These are phyloP conservation scores for Clitarchus hookeri DNA, from an alignment of 2,888 invertebrate species.

Conservation along the genomic window DNA sequence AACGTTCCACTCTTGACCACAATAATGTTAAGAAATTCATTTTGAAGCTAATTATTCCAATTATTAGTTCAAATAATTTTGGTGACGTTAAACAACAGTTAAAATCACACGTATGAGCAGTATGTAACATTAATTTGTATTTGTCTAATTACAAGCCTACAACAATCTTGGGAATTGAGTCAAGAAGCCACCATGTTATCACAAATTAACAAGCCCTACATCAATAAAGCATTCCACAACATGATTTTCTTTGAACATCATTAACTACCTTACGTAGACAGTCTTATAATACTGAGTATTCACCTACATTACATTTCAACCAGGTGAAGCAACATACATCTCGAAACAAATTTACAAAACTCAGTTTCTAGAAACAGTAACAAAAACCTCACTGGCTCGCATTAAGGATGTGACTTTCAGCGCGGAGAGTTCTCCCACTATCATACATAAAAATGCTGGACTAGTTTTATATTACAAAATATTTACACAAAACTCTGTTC, in stretches of 20 bases:
- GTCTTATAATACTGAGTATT: constrained; percentile 3
- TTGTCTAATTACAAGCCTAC: not conserved
- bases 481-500: not conserved
- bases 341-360: not conserved
- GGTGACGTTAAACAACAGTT: not conserved
- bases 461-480: constrained; percentile 2
- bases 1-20: not conserved
- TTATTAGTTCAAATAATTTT: not conserved
- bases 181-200: not conserved
- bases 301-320: constrained; percentile 14
- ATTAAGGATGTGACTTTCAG: not conserved
- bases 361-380: not conserved
- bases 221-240: not conserved
- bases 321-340: not conserved
- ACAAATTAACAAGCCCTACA: not conserved
- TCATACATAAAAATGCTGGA: not conserved
- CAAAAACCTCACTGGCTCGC: not conserved
- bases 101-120: not conserved
- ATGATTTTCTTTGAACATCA: not conserved
- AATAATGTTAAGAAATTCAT: not conserved
- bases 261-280: not conserved
- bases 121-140: not conserved
- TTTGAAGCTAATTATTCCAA: not conserved
- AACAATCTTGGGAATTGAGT: not conserved
- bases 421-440: not conserved